These are phyloP conservation scores for Brenthis hecate DNA, from an alignment of 2,888 invertebrate genomes.

Conservation along the genomic window DNA sequence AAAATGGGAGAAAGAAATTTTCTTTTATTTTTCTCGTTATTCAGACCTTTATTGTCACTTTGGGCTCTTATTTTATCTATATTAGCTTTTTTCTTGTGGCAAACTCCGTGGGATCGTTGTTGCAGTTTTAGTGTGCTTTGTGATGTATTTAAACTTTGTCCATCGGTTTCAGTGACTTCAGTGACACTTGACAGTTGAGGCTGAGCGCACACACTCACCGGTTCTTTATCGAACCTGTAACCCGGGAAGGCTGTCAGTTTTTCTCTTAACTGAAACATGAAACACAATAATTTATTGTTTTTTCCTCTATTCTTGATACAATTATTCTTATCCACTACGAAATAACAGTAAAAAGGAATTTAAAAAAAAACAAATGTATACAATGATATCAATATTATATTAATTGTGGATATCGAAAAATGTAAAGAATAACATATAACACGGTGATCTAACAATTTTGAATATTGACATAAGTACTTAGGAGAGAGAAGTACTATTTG, in stretches of 20 bases:
- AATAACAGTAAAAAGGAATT: no score
- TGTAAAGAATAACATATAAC: no score
- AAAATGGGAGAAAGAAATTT: conserved; percentile 45
- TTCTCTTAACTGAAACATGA: conserved; percentile 58
- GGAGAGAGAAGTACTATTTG: no score
- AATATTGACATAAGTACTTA: no score
- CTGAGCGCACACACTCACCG: conserved; percentile 49
- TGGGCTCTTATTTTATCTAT: conserved; percentile 18
- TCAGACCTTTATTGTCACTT: conserved; percentile 20
- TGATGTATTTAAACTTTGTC: conserved; percentile 42
- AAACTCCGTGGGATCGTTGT: conserved; percentile 47
- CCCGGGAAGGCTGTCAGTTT: conserved; percentile 58
- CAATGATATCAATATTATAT: no score
- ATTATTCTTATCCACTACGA: no score
- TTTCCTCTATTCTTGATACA: not conserved
- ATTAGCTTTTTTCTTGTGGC: conserved; percentile 38
- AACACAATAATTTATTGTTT: not conserved
- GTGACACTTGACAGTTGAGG: conserved; percentile 61
- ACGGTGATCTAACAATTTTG: no score
- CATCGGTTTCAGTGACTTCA: conserved; percentile 59
- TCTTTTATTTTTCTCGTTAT: conserved; percentile 21
- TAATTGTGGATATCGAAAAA: no score
- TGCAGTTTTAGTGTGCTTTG: conserved; percentile 46
- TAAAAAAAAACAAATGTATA: no score
- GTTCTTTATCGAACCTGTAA: conserved; percentile 53